phyloP scores from a whole-genome alignment of 1,140 invertebrate species.

The Drosophila paulistorum region DNA sequence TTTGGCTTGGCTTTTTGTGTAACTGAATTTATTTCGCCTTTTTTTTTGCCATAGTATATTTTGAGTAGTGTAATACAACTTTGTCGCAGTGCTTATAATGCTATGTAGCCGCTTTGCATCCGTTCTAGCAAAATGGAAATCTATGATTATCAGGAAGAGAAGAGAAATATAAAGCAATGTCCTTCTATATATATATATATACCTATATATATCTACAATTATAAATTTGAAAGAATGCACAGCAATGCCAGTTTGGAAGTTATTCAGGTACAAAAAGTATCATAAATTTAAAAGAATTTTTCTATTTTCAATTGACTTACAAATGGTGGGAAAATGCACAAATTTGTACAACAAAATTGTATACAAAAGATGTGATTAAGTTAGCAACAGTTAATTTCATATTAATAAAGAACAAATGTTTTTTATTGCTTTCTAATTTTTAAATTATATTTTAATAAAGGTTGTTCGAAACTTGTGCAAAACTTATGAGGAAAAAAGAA shows the following conservation, averaged over 20 bases:
- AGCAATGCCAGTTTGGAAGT: not conserved
- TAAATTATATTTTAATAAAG: no score
- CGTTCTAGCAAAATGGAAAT: constrained; percentile 6
- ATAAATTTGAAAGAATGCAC: not conserved
- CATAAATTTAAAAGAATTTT: not conserved
- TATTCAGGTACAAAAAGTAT: not conserved
- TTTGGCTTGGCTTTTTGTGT: constrained; percentile 52
- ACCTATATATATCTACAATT: not conserved
- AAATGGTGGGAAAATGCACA: no score
- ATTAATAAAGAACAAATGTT: no score
- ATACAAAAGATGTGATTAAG: no score
- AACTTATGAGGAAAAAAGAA: no score
- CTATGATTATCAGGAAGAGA: constrained; percentile 10
- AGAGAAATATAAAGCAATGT: not conserved
- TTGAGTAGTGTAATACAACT: constrained; percentile 40
- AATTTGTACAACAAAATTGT: no score
- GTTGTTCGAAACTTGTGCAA: no score
- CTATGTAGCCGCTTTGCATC: constrained; percentile 38
- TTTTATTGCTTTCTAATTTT: no score
- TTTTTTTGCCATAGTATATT: not conserved
- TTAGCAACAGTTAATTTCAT: no score
- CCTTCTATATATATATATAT: not conserved
- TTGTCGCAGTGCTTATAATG: constrained; percentile 35
- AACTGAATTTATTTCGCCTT: constrained; percentile 52
- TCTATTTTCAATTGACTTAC: no score